Conservation (phyloP, 2,888 invertebrate genomes). For the Parapristionchus giblindavisi region DNA sequence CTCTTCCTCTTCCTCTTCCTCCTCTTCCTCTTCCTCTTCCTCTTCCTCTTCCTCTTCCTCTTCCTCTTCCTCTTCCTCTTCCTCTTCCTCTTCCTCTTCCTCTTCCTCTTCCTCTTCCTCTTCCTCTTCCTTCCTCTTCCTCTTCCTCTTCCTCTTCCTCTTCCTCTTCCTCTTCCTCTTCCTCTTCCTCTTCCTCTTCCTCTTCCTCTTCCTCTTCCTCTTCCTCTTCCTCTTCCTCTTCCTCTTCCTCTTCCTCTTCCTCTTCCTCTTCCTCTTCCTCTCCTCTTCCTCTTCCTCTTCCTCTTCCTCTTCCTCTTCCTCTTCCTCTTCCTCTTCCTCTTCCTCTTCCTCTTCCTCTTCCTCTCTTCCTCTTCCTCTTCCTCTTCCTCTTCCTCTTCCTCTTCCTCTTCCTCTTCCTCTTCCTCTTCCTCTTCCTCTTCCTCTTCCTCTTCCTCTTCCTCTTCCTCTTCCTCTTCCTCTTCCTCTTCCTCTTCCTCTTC, state of each 20-base stretch:
- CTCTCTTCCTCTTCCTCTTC: background rate
- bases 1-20: no score
- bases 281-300: background rate
- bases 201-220: background rate
- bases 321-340: conserved; percentile 15
- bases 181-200: no score
- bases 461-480: no score
- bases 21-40: no score
- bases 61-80: no score
- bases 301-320: conserved; percentile 1
- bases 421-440: background rate
- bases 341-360: conserved; percentile 3
- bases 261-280: background rate
- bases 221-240: conserved; percentile 3
- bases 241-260: background rate
- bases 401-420: background rate
- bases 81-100: no score
- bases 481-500: no score
- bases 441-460: background rate
- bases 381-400: conserved; percentile 1
- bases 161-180: no score
- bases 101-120: no score
- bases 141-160: no score
- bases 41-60: no score
- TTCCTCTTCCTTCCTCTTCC: no score